Base-by-base conservation (phyloP, 2,888 invertebrate species). In the Parapristionchus giblindavisi region DNA sequence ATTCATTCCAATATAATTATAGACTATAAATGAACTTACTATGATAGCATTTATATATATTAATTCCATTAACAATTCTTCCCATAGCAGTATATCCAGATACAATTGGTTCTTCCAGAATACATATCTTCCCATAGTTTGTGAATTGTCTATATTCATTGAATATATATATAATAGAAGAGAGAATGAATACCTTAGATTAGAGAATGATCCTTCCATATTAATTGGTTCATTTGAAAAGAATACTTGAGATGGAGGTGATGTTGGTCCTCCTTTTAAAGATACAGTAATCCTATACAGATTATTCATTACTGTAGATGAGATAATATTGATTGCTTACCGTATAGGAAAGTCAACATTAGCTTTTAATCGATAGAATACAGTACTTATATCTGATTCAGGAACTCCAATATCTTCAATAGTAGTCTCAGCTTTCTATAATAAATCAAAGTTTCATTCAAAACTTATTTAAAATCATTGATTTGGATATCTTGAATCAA, bases 11-110 rank as follows among this genome's bases (percentile, higher is more conserved):
- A n/a, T n/a, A n/a, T n/a, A n/a, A n/a, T n/a, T n/a, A n/a, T n/a
- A n/a, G 24, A 54, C 5, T 0, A 14, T 21, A 56, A 29, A 5
- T 56, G 27, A 68, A 71, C 79, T 75, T 34, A 82, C 83, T 74
- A 75, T 80, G 83, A 61, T 80, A 83, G 68, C 83, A 83, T 52
- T 80, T 82, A 38, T 79, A 65, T 14, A 77, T 80, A 27, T 66
- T 56, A n/a, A 85, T 48, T 24, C 82, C 81, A 21, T 77, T 51
- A 29, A 84, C 77, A 21, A 77, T 78, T 56, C 84, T 63, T 43
- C 84, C 84, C 85, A 85, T 81, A 21, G 84, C 85, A 4, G 84
- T 81, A 75, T 77, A 85, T 17, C 81, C 79, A 32, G 61, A 60
- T 17, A 83, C 78, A 34, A 85, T 72, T 0, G 85, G 85, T 74